phyloP scores from a whole-genome alignment of 2,797 vertebrate species.

The Arctocebus calabarensis region DNA sequence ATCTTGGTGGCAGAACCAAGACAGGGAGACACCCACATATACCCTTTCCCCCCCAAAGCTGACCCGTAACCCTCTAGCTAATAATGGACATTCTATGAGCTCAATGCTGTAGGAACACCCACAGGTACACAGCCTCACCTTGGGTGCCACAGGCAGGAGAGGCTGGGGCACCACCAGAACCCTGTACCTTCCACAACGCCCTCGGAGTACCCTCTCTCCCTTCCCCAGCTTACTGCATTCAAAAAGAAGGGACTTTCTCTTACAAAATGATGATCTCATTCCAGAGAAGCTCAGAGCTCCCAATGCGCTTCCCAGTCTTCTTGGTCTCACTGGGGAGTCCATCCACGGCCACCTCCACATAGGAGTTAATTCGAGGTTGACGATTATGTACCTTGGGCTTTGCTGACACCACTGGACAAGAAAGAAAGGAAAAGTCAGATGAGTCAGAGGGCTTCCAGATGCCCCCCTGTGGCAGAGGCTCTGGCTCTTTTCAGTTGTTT shows the following conservation, averaged over 20 bases:
- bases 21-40: fast-evolving
- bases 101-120: background rate
- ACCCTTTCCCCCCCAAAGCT: background rate
- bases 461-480: conserved; percentile 21
- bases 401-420: conserved; percentile 92
- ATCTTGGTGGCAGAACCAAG: background rate
- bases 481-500: background rate
- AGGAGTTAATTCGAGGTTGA: conserved; percentile 93
- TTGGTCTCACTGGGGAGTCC: conserved; percentile 95
- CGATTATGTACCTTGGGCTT: conserved; percentile 94
- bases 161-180: background rate
- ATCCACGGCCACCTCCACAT: conserved; percentile 95
- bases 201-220: fast-evolving
- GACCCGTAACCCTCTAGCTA: conserved; percentile 53
- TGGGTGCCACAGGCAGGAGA: background rate
- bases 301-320: conserved; percentile 96
- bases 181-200: background rate
- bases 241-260: conserved; percentile 79
- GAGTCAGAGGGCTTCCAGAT: background rate
- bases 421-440: background rate
- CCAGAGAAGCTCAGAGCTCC: conserved; percentile 95
- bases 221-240: background rate
- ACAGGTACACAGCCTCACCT: background rate
- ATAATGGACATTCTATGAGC: conserved; percentile 71
- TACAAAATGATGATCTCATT: conserved; percentile 96